Evolutionary conservation across 2,797 vertebrate genomes (phyloP), one percentile per base, ranked within the genome.

Genomic region (Syngnathus acus): DNA sequence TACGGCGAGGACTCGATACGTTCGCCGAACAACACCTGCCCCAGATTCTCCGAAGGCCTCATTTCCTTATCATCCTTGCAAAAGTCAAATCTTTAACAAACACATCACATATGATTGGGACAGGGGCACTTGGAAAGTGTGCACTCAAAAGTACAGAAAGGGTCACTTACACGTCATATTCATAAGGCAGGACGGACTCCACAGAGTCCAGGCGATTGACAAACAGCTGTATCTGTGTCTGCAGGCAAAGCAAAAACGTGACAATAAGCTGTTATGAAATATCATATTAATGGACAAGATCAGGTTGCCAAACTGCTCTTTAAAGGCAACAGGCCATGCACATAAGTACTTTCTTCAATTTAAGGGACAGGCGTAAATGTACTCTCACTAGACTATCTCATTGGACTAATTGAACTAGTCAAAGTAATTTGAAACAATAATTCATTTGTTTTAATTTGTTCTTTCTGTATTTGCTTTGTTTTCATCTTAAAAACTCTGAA

Each of bases 1-100:
- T 97, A 96, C 0, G 94, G 94, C 2, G 94, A 98, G 0, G 94
- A 94, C 63, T 93, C 93, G 68, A 96, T 95, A 87, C 92, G 86
- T 73, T 97, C 94, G 61, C 94, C 95, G 87, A 95, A 96, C 11
- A 97, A 78, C 57, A 96, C 92, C 88, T 97, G 94, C 23, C 94
- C 94, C 42, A 97, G 92, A 81, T 96, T 98, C 82, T 97, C 94
- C 1, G 94, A 94, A 0, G 94, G 93, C 65, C 92, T 93, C 78
- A 71, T 90, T 79, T 95, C 94, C 65, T 84, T 65, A 0, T 0
- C 70, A 70, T 95, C 94, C 89, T 95, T 89, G 85, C 95, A 98
- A 75, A 99, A 97, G 79, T 96, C 93, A 84, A 97, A 97, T 75
- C 94, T 97, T 70, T 14, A 16, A 58, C 14, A 38, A 9, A 62